These are phyloP conservation scores for Lasioglossum baleicum DNA, from an alignment of 1,140 invertebrate genomes.

Conservation along the genomic window DNA sequence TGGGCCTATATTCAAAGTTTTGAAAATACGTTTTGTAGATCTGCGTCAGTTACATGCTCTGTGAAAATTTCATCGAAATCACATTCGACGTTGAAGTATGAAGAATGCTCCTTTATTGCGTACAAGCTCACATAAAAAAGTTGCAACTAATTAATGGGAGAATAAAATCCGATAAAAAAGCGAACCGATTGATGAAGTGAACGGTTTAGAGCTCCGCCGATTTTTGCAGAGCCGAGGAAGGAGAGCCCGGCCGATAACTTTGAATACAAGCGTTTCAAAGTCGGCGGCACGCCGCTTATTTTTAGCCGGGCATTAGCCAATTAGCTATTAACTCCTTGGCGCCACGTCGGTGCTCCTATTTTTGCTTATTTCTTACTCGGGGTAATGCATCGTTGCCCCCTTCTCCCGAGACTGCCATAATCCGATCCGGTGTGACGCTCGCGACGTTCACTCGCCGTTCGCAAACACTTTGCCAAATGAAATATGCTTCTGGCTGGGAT, in stretches of 20 bases:
- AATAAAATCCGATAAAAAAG: too few species aligned
- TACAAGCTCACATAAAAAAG: too few species aligned
- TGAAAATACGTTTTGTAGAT: too few species aligned
- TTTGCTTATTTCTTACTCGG: conserved; percentile 37
- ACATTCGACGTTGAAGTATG: too few species aligned
- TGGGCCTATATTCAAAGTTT: too few species aligned
- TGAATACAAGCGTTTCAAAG: conserved; percentile 13
- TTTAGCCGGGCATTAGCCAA: conserved; percentile 49
- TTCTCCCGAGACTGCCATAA: conserved; percentile 2
- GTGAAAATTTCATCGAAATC: too few species aligned
- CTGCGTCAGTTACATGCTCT: too few species aligned
- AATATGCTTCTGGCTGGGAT: conserved; percentile 20
- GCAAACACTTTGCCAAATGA: conserved; percentile 22
- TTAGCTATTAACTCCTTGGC: conserved; percentile 46
- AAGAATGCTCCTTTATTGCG: too few species aligned
- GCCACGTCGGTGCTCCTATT: conserved; percentile 39
- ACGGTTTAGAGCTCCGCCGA: too few species aligned
- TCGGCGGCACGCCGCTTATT: conserved; percentile 23
- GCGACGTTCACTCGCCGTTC: not conserved
- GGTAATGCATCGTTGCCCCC: conserved; percentile 24
- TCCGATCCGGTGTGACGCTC: conserved; percentile 9
- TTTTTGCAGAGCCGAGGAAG: not conserved
- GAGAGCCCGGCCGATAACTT: not conserved
- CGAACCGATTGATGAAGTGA: too few species aligned
- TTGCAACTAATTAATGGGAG: too few species aligned